Evolutionary conservation across 2,888 invertebrate genomes (phyloP).

Genomic region (Drosophila ustulata): DNA sequence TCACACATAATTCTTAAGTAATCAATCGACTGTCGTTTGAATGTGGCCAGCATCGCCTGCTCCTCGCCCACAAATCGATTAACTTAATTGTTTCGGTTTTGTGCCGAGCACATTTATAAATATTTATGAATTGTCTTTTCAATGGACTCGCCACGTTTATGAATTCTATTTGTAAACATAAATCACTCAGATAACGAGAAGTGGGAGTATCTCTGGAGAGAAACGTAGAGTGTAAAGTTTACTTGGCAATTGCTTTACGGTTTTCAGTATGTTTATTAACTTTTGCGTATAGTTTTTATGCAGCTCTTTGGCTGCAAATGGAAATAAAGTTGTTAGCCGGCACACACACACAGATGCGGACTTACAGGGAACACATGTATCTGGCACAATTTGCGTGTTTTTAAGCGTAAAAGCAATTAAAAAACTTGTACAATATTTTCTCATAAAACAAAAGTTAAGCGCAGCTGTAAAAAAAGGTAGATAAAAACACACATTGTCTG

Average conservation of each 20-base stretch:
- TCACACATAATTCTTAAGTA: conserved; percentile 78
- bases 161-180: conserved; percentile 48
- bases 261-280: conserved; percentile 38
- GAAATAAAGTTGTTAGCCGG: conserved; percentile 54
- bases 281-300: conserved; percentile 34
- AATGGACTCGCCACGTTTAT: conserved; percentile 17
- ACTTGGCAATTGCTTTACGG: conserved; percentile 21
- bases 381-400: conserved; percentile 53
- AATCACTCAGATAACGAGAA: conserved; percentile 33
- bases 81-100: conserved; percentile 61
- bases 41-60: not conserved
- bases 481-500: not conserved
- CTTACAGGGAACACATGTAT: conserved; percentile 20
- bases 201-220: not conserved
- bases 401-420: conserved; percentile 69
- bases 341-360: conserved; percentile 11
- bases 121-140: conserved; percentile 56
- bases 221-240: conserved; percentile 19
- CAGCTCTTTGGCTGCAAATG: conserved; percentile 34
- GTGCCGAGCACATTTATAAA: conserved; percentile 49
- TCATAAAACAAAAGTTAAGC: conserved; percentile 68
- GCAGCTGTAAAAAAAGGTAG: conserved; percentile 24
- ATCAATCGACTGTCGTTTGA: conserved; percentile 60
- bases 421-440: conserved; percentile 74
- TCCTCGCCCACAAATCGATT: conserved; percentile 66